Evolutionary conservation across 2,113 vertebrate genomes (phyloP).

Genomic region (Coptodon rendalli): DNA sequence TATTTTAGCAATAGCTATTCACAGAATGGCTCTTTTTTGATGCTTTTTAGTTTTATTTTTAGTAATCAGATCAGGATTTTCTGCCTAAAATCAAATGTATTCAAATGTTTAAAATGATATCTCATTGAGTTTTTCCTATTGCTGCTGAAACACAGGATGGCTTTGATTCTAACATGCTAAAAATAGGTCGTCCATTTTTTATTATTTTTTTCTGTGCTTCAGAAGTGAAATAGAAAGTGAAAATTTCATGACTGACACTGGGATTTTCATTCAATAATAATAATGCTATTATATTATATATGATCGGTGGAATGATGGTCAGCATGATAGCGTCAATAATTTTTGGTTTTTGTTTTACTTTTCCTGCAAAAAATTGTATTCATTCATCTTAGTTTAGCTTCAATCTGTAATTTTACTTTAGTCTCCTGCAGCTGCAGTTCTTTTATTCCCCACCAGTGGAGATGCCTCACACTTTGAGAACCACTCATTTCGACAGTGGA

Average conservation of each 20-base stretch:
- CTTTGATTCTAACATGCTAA: not conserved
- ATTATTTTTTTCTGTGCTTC: accelerated
- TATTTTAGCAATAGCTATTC: not conserved
- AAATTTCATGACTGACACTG: not conserved
- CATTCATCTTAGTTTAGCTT: not conserved
- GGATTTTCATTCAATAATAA: not conserved
- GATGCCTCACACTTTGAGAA: not conserved
- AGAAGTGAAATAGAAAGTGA: not conserved
- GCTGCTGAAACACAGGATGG: not conserved
- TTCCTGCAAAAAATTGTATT: not conserved
- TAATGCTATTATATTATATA: too few species aligned
- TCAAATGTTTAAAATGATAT: not conserved
- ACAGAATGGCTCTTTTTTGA: not conserved
- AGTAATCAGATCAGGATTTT: not conserved
- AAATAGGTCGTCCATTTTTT: not conserved
- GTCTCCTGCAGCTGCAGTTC: not conserved
- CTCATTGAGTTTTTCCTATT: not conserved
- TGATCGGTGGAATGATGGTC: not conserved
- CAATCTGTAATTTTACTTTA: not conserved
- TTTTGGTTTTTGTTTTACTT: not conserved
- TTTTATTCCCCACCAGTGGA: not conserved
- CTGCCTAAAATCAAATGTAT: not conserved
- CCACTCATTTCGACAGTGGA: not conserved
- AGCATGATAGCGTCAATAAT: not conserved
- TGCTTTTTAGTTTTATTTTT: not conserved